phyloP scores from a whole-genome alignment of 1,140 invertebrate genomes.

The Chymomyza costata region DNA sequence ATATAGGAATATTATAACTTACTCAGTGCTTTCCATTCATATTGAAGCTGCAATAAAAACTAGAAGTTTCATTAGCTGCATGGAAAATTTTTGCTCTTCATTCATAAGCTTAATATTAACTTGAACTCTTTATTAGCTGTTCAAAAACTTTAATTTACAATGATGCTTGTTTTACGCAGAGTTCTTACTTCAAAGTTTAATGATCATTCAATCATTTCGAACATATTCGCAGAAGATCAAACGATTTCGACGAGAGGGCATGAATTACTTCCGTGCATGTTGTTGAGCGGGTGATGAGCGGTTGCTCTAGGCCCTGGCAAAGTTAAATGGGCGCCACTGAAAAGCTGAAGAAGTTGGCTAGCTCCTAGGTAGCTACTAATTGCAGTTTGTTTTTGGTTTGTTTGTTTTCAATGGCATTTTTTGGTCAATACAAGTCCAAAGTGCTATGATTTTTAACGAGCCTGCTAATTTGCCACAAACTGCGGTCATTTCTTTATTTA shows the following conservation, averaged over 20 bases:
- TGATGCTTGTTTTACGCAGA: slow-evolving; percentile 17
- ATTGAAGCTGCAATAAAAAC: too few relatives aligned
- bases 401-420: slow-evolving; percentile 64
- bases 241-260: slow-evolving; percentile 45
- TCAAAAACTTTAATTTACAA: slow-evolving; percentile 16
- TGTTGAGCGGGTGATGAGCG: slow-evolving; percentile 5
- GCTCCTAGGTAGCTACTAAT: background rate
- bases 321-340: slow-evolving; percentile 53
- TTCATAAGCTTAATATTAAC: slow-evolving; percentile 25
- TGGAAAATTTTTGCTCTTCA: too few relatives aligned
- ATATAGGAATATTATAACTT: too few relatives aligned
- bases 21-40: too few relatives aligned
- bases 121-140: slow-evolving; percentile 22
- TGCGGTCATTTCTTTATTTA: slow-evolving; percentile 38
- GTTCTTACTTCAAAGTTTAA: slow-evolving; percentile 38
- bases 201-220: slow-evolving; percentile 20
- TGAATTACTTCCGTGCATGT: slow-evolving; percentile 46
- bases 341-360: slow-evolving; percentile 22
- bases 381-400: slow-evolving; percentile 30
- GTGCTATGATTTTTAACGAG: slow-evolving; percentile 48
- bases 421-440: slow-evolving; percentile 11
- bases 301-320: slow-evolving; percentile 7
- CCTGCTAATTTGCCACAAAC: slow-evolving; percentile 58
- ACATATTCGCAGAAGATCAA: slow-evolving; percentile 44
- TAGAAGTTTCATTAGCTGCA: too few relatives aligned